Percentiles rank a stretch among this genome's conserved stretches.
phyloP scores from a whole-genome alignment of 2,797 vertebrate genomes.

The Benthosema pterotum region DNA sequence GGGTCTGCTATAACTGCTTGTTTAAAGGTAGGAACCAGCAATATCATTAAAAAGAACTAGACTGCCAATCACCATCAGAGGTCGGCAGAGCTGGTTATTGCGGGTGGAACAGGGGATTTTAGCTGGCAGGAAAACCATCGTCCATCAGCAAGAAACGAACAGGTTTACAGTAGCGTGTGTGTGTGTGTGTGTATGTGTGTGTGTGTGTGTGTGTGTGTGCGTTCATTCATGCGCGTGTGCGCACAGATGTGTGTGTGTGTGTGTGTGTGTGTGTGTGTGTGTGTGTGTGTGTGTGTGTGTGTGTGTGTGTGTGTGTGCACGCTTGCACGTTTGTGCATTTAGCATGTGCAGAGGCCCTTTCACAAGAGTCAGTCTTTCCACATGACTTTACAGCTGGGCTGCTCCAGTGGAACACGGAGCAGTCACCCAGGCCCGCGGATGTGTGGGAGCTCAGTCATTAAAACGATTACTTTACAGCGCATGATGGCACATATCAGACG shows the following conservation, averaged over 20 bases:
- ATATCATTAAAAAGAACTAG: too few species aligned
- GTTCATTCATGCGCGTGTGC: background rate
- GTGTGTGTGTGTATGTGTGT: too few species aligned
- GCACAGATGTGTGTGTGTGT: background rate
- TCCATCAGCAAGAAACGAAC: too few species aligned
- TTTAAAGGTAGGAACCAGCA: too few species aligned
- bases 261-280: background rate
- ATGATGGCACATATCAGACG: background rate
- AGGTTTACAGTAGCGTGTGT: too few species aligned
- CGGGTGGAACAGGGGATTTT: too few species aligned
- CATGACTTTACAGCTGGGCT: background rate
- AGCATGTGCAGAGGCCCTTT: background rate
- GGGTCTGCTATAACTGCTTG: too few species aligned
- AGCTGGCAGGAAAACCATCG: too few species aligned
- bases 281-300: background rate
- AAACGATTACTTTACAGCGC: background rate
- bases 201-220: too few species aligned
- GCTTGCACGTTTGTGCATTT: background rate
- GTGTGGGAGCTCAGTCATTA: background rate
- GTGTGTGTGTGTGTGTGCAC: background rate
- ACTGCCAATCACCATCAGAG: too few species aligned
- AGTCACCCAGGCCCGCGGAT: background rate
- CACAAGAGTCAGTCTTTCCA: background rate
- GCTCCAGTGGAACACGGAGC: background rate
- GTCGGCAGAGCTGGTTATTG: too few species aligned